A percentile compares a stretch with the other conserved stretches of the same genome.
Evolutionary conservation across 2,113 vertebrate genomes (phyloP).

Genomic region (Paramormyrops kingsleyae): DNA sequence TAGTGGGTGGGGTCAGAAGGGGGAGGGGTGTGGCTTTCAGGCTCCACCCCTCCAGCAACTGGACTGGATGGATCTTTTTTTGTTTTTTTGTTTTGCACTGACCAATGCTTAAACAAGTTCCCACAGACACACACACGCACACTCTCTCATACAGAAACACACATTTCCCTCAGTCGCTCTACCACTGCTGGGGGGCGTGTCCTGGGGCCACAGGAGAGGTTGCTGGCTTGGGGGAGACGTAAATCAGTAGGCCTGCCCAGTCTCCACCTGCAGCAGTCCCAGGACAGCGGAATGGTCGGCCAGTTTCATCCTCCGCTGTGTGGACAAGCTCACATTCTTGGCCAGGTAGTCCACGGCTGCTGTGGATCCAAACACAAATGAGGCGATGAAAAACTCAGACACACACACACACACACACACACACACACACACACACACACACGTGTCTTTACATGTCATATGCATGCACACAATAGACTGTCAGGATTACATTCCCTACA

Average conservation of each 20-base stretch:
- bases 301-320: constrained; percentile 96
- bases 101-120: background rate
- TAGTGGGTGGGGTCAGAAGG: constrained; percentile 7
- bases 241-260: constrained; percentile 88
- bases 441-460: background rate
- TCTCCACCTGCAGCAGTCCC: constrained; percentile 96
- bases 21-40: constrained; percentile 8
- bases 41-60: background rate
- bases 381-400: background rate
- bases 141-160: background rate
- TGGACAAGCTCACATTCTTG: constrained; percentile 96
- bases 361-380: constrained; percentile 35
- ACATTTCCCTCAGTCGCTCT: background rate
- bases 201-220: background rate
- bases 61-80: background rate
- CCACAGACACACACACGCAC: background rate
- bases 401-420: background rate
- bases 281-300: constrained; percentile 94
- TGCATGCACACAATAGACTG: background rate
- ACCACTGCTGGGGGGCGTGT: background rate
- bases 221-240: background rate
- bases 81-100: background rate
- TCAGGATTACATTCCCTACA: background rate
- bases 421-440: background rate
- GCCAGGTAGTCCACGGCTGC: constrained; percentile 97